Evolutionary conservation across 2,797 vertebrate genomes (phyloP), one percentile per base, ranked within the genome.

Genomic region (Nyctalus aviator): DNA sequence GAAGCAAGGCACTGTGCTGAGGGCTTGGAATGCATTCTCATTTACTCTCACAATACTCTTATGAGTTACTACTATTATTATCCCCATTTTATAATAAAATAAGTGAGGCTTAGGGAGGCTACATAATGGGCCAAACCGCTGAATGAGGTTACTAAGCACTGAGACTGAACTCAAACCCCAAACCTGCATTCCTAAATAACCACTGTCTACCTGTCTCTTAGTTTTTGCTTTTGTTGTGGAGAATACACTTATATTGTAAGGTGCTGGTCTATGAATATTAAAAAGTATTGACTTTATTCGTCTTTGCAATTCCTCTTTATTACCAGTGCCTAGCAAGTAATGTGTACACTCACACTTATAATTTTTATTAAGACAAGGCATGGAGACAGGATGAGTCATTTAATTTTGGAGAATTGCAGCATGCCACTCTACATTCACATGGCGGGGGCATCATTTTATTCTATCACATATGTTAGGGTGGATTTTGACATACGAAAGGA

Each of bases 301-400:
- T 93, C 53, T 89, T 94, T 82, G n/a, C 14, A 73, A 11, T 86
- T 88, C 50, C 30, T 68, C 41, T 87, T 11, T 68, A 7, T 84
- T 79, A 84, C 18, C 30, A 41, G 37, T 77, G 21, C 15, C 30
- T 75, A 68, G 41, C 12, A 88, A 92, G 62, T 30, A 46, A 90
- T 75, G 64, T 35, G 10, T 32, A 2, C 2, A 41, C 7, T 68
- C 20, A 35, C 62, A 72, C 78, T 17, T 41, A 46, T 18, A 46
- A 12, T 50, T 73, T 92, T 69, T 81, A 77, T 48, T 37, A 76
- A 91, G 79, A 64, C 5, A 77, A 32, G 9, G 13, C 37, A n/a
- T 46, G 30, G 76, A 91, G 27, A 46, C 7, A 25, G 73, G 8
- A 25, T 78, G 35, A 62, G 25, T 3, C 46, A 62, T 55, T 86